phyloP scores from a whole-genome alignment of 2,888 invertebrate species.

The Cremastinae sp. region DNA sequence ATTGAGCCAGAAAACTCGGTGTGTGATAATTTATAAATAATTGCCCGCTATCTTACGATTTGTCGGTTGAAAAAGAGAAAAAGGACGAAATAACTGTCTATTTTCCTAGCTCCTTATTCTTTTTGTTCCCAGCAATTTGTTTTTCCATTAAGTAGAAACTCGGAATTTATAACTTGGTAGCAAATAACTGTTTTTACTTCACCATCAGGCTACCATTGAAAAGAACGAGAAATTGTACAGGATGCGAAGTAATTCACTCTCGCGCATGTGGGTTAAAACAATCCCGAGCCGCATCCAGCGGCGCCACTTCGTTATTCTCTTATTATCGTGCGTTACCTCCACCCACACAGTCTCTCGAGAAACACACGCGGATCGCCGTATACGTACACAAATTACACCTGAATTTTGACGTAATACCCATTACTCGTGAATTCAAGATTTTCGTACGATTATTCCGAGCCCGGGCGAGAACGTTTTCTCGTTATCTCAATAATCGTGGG shows the following conservation, averaged over 20 bases:
- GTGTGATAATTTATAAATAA: no score
- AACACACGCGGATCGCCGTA: not conserved
- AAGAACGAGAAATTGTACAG: conserved; percentile 20
- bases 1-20: no score
- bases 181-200: no score
- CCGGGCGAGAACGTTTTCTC: conserved; percentile 36
- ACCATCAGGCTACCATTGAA: no score
- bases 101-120: no score
- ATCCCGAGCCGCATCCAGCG: conserved; percentile 20
- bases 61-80: no score
- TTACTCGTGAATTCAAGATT: conserved; percentile 29
- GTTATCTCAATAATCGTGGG: conserved; percentile 45
- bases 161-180: no score
- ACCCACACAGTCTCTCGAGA: conserved; percentile 27
- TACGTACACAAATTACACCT: not conserved
- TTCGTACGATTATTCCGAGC: conserved; percentile 36
- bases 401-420: conserved; percentile 2
- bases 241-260: conserved; percentile 31
- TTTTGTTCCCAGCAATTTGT: no score
- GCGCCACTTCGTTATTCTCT: conserved; percentile 32
- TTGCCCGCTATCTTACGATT: no score
- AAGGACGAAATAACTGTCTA: no score
- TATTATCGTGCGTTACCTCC: conserved; percentile 45
- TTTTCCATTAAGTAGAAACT: no score
- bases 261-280: conserved; percentile 48